Evolutionary conservation across 2,888 invertebrate genomes (phyloP).

Genomic region (Phasia obesa): DNA sequence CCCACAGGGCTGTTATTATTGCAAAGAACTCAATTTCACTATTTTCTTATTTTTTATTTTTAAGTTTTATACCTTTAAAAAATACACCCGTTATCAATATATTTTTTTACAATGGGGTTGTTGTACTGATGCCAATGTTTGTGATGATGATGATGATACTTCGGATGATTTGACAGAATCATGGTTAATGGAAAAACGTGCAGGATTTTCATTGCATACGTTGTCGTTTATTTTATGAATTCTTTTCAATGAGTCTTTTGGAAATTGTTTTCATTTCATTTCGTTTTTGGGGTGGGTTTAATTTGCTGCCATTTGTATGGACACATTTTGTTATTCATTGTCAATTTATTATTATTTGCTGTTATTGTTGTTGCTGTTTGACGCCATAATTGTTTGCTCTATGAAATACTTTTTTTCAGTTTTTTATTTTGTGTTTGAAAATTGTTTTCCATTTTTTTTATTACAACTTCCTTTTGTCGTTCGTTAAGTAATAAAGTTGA

Average conservation of each 20-base stretch:
- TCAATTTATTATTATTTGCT: slow-evolving; percentile 25
- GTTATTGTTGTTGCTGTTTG: slow-evolving; percentile 36
- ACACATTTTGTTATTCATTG: slow-evolving; percentile 46
- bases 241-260: slow-evolving; percentile 34
- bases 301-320: slow-evolving; percentile 57
- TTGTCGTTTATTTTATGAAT: slow-evolving; percentile 61
- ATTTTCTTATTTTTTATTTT: background rate
- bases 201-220: slow-evolving; percentile 27
- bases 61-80: background rate
- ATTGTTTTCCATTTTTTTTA: slow-evolving; percentile 31
- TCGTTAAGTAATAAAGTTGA: slow-evolving; percentile 31
- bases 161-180: slow-evolving; percentile 2
- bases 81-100: background rate
- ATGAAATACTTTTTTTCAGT: slow-evolving; percentile 1
- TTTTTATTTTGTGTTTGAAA: background rate
- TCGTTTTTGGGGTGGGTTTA: slow-evolving; percentile 45
- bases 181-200: slow-evolving; percentile 54
- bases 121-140: background rate
- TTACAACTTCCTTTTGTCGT: slow-evolving; percentile 41
- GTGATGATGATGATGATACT: background rate
- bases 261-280: slow-evolving; percentile 44
- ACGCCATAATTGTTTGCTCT: slow-evolving; percentile 62
- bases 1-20: too few species aligned
- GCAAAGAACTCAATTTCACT: background rate
- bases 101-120: background rate